phyloP scores from a whole-genome alignment of 2,113 vertebrate genomes.

The Channa argus region DNA sequence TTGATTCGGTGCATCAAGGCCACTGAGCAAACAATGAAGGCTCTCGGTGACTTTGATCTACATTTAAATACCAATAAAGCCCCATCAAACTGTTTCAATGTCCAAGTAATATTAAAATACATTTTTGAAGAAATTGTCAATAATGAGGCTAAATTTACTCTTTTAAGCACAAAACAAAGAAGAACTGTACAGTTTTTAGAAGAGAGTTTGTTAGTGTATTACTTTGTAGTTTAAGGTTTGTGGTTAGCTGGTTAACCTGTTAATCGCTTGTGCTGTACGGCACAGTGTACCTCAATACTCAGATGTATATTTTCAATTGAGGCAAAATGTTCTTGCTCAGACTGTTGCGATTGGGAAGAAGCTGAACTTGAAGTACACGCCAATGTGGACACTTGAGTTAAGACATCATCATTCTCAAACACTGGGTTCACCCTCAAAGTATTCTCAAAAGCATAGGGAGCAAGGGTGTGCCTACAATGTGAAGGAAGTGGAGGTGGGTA shows the following conservation, averaged over 20 bases:
- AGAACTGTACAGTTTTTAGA: not conserved
- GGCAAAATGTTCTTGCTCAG: constrained; percentile 76
- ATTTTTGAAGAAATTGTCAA: no score
- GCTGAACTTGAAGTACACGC: constrained; percentile 79
- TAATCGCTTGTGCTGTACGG: constrained; percentile 40
- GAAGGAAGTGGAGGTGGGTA: constrained; percentile 71
- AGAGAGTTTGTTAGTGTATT: constrained; percentile 22
- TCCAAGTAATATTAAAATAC: not conserved
- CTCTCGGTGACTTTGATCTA: not conserved
- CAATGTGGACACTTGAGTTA: constrained; percentile 80
- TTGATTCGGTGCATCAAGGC: constrained; percentile 8
- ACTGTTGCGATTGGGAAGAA: constrained; percentile 77
- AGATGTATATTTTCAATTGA: constrained; percentile 82
- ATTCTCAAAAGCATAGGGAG: constrained; percentile 82
- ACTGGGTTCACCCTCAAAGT: constrained; percentile 85
- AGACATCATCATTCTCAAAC: constrained; percentile 86
- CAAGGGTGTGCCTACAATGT: constrained; percentile 82
- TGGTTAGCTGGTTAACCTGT: constrained; percentile 57
- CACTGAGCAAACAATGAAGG: not conserved
- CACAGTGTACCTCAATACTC: constrained; percentile 82
- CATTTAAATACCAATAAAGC: constrained; percentile 6
- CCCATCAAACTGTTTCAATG: not conserved
- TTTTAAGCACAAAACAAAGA: not conserved
- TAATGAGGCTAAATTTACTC: no score
- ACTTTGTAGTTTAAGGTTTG: not conserved